Evolutionary conservation across 2,797 vertebrate genomes (phyloP), one percentile per base, ranked within the genome.

Genomic region (Trachurus trachurus): DNA sequence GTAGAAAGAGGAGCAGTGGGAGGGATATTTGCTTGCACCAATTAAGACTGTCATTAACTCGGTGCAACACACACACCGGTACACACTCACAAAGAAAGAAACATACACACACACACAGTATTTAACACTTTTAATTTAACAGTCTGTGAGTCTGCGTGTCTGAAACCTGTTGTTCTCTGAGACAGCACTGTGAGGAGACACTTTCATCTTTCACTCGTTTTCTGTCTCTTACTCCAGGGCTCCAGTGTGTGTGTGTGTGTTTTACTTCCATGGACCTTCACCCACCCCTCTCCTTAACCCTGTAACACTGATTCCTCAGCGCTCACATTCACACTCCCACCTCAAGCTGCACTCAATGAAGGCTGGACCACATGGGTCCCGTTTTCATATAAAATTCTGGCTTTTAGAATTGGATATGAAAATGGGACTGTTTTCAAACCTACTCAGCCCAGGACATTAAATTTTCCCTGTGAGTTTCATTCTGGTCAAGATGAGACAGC

Each of bases 1-100:
- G 84, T 82, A 81, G 74, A 89, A 86, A 84, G 59, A 88, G 85
- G 72, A 88, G 75, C 85, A 80, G 82, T 81, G 87, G 89, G 89
- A 81, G 86, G 82, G 85, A 87, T 87, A 82, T 86, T 86, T 75
- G 82, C 82, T 82, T 74, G 73, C 80, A 87, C 81, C 86, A 92
- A 92, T 93, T 92, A 93, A 89, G 63, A 78, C 72, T 84, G 78
- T 86, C 82, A 88, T 93, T 93, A 92, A 87, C 78, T 75, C 62
- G 26, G 45, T 76, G 64, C 65, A 59, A 60, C 40, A 69, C 37
- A 37, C 39, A 68, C n/a, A n/a, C n/a, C n/a, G n/a, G n/a, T 54
- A 62, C 53, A 58, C 47, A 34, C 17, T 9, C 39, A 40, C 39
- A 40, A 9, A 40, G 9, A 40, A 0, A 40, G 9, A 40, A 2